Evolutionary conservation across 2,888 invertebrate genomes (phyloP).

Genomic region (Carabus problematicus): DNA sequence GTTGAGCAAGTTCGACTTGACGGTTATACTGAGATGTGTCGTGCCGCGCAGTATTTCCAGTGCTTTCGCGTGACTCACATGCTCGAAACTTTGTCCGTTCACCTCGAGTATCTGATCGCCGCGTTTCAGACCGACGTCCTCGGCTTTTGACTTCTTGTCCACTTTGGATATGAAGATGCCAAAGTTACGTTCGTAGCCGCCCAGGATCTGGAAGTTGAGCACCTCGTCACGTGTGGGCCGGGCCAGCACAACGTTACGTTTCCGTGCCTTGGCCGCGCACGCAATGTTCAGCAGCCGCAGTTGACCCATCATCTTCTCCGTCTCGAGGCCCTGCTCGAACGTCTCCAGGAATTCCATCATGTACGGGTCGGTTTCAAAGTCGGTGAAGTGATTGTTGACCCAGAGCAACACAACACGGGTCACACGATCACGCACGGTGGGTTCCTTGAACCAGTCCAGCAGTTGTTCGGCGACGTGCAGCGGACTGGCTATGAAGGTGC

Average conservation of each 20-base stretch:
- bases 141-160: slow-evolving; percentile 91
- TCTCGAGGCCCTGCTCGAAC: slow-evolving; percentile 85
- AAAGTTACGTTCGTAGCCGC: slow-evolving; percentile 90
- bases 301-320: slow-evolving; percentile 85
- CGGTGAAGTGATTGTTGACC: slow-evolving; percentile 99
- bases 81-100: slow-evolving; percentile 95
- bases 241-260: slow-evolving; percentile 89
- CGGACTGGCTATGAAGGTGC: slow-evolving; percentile 92
- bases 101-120: slow-evolving; percentile 99
- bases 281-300: slow-evolving; percentile 90
- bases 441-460: slow-evolving; percentile 88
- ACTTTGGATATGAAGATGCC: slow-evolving; percentile 96
- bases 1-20: slow-evolving; percentile 95
- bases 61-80: slow-evolving; percentile 89
- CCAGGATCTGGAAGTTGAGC: slow-evolving; percentile 91
- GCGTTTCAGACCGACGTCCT: slow-evolving; percentile 93
- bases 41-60: slow-evolving; percentile 92
- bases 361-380: slow-evolving; percentile 93
- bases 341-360: slow-evolving; percentile 97
- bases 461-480: slow-evolving; percentile 86
- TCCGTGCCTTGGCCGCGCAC: slow-evolving; percentile 95
- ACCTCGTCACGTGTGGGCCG: slow-evolving; percentile 92
- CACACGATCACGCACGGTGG: slow-evolving; percentile 79
- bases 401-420: slow-evolving; percentile 95
- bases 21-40: slow-evolving; percentile 94